These are phyloP conservation scores for Orycteropus afer DNA, from an alignment of 2,113 vertebrate species.

Conservation along the genomic window DNA sequence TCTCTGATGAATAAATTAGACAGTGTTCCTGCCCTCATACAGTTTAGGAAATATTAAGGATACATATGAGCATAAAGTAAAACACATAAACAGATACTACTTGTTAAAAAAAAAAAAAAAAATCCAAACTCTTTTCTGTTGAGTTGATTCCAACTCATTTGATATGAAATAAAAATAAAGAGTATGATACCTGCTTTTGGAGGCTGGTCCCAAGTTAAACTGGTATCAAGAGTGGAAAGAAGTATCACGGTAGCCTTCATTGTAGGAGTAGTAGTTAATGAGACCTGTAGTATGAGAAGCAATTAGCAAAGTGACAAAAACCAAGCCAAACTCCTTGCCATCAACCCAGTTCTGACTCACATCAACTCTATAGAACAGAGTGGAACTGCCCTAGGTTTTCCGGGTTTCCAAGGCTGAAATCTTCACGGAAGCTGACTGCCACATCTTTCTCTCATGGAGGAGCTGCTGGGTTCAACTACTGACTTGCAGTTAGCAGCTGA, in stretches of 20 bases:
- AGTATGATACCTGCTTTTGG: background rate
- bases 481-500: background rate
- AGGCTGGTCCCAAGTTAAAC: background rate
- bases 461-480: background rate
- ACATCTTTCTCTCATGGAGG: background rate
- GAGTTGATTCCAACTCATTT: background rate
- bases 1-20: constrained; percentile 14
- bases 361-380: background rate
- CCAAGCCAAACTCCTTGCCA: background rate
- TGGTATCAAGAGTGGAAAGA: background rate
- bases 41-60: background rate
- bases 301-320: background rate
- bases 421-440: no score
- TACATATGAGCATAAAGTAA: background rate
- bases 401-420: background rate
- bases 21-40: background rate
- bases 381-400: background rate
- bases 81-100: fast-evolving
- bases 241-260: background rate
- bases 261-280: background rate
- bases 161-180: background rate
- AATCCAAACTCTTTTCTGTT: no score
- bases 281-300: background rate
- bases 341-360: background rate
- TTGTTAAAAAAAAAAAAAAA: background rate